Base-by-base conservation (phyloP, 2,888 invertebrate genomes). In the Pammene fasciana region DNA sequence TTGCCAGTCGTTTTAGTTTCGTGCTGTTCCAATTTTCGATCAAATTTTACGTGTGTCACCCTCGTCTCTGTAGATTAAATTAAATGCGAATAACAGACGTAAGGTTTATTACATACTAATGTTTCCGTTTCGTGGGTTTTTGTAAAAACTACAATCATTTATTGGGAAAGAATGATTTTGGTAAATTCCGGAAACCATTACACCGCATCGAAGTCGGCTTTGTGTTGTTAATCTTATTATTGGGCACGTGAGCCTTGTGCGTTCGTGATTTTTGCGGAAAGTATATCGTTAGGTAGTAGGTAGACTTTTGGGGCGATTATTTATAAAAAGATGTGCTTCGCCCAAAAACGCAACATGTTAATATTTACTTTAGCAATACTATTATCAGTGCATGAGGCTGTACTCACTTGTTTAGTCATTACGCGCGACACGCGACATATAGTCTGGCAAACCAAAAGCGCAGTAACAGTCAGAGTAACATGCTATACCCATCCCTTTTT, bases 161-260 rank as follows among this genome's bases (percentile, higher is more conserved):
- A 82, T 79, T 76, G 72, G 72, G 75, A 71, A 74, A 78, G 38
- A 77, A 76, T 74, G 73, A 73, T 80, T 84, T 81, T 76, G 76
- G 79, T 76, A 73, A 78, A 88, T 87, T 87, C 86, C 86, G 89
- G 86, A 88, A 86, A 86, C 86, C 82, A 84, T 87, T 82, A 84
- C 82, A 85, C 78, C 75, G 82, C 79, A 81, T 83, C 77, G 74
- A 79, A 82, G 81, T 80, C 78, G 76, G 75, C 73, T 83, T 87
- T 87, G 82, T 86, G 76, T 76, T 71, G 74, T 73, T 90, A 89
- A 89, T 88, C 89, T 85, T 85, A 82, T 90, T 87, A 83, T 81
- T 75, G 80, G 86, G 90, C 91, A 90, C 92, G 91, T 91, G 92
- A 84, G 85, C 85, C 81, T 84, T 82, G 81, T 86, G 75, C 71